Evolutionary conservation across 1,140 invertebrate species (phyloP), one percentile per base, ranked within the genome.

Genomic region (Cataglyphis hispanica): DNA sequence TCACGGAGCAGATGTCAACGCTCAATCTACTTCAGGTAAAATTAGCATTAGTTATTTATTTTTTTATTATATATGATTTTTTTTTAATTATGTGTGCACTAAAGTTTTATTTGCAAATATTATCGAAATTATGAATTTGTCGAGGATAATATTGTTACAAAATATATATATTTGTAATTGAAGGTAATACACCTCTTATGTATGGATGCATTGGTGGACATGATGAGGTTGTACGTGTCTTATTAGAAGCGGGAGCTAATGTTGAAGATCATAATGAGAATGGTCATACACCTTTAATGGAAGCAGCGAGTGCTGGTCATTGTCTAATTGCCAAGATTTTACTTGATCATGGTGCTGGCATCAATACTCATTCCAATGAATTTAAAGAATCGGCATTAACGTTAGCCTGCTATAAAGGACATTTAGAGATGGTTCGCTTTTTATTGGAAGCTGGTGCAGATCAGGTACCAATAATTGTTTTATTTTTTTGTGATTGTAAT

Each of bases 241-340:
- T 99, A 66, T 96, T 99, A 40, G 97, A 98, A 91, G 97, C 97
- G 92, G 98, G 98, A 78, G 99, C 99, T 81, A 98, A 99, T 95
- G 98, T 99, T 11, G 99, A 99, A 95, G 98, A 99, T 95, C 98
- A 99, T 94, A 99, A 99, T 96, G 99, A 99, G 95, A 99, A 99
- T 95, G 99, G 99, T 16, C 99, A 99, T 95, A 99, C 99, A 63
- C 98, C 99, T 31, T 96, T 99, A 56, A 99, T 99, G 98, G 99
- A 99, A 96, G 99, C 99, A 13, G 99, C 99, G 43, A 99, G 98
- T 87, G 98, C 98, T 13, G 99, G 99, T 0, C 98, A 99, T 96
- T 98, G 99, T 70, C 97, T 97, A 90, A 98, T 99, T 1, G 98
- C 99, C 0, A 98, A 98, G 95, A 98, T 99, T 91, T 96, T 99